Evolutionary conservation across 2,113 vertebrate species (phyloP), one percentile per base, ranked within the genome.

Genomic region (Emydura subglobosa): DNA sequence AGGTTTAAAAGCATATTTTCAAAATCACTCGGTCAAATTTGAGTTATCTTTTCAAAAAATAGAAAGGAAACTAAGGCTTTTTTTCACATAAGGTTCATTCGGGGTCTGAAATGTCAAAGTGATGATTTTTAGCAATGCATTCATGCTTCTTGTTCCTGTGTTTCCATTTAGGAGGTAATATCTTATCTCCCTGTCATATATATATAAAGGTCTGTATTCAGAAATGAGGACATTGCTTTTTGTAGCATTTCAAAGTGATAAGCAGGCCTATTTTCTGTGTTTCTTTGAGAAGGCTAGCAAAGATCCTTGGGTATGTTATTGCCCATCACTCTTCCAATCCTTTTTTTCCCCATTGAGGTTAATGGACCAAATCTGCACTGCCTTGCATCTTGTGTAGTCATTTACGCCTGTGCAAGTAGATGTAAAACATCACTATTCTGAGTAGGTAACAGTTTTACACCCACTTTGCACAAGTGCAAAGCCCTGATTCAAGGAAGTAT

Each of bases 131-230:
- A 91, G 42, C 9, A 4, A 86, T 92, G 89, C 5, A 42, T 44
- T 78, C 42, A 24, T 78, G 24, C 44, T 78, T 78, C 42, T 47
- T 3, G 1, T 91, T 53, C 49, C 74, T 92, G 34, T 55, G 13
- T 93, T 94, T 94, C 68, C 1, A 1, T 3, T 1, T 24, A 39
- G 59, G 24, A 8, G 11, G 5, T 86, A 82, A 59, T 86, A 79
- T 88, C 89, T 96, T 96, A 39, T 83, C 54, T 85, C 82, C 57
- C 83, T 96, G 47, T 74, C 11, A 29, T 8, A 88, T 81, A 82
- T 89, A 88, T 81, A 79, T 89, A 83, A 89, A 94, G 59, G 12
- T 91, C 82, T 42, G 27, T 11, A 49, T 87, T 89, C 24, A 54
- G 49, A 68, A 4, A 78, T 1, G 19, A 3, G 82, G 42, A 79